Evolutionary conservation across 2,113 vertebrate genomes (phyloP), one percentile per base, ranked within the genome.

Genomic region (Gracilinanus agilis): DNA sequence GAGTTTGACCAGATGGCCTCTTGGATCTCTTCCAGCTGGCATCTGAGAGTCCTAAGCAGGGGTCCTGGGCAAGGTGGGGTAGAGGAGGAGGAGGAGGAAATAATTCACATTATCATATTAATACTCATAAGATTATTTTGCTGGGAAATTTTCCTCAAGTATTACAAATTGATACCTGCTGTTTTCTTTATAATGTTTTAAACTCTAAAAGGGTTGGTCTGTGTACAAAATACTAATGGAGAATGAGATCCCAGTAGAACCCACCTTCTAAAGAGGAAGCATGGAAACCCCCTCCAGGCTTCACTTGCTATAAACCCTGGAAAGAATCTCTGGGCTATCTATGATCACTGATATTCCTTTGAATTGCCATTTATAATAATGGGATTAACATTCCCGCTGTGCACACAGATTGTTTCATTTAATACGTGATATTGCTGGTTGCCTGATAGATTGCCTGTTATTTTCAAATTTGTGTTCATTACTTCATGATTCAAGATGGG

Each of bases 371-470:
- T 40, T 83, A 83, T 83, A 83, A 83, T 83, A 83, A 83, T 83
- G 67, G n/a, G n/a, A 83, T 83, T 83, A 83, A 83, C 67, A 83
- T 40, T 83, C 67, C 67, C 7, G 67, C 67, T 83, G 67, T 83
- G 67, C n/a, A 83, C 67, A 40, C 67, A 83, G n/a, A 83, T 83
- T 83, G 67, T 83, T 83, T 83, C 67, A 83, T 83, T 83, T 83
- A 40, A 83, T 83, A 83, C 40, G 67, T 83, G 67, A 40, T 83
- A 83, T 40, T 83, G 67, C 61, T 40, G n/a, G n/a, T 83, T 40
- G 67, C n/a, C 67, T 83, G 67, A 83, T 83, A 83, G 67, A 83
- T 83, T 83, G 67, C n/a, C 67, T 40, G n/a, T 40, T 83, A 83
- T 40, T 83, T 83, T 83, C 67, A 83, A 83, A 83, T 83, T 83